phyloP scores from a whole-genome alignment of 2,113 vertebrate genomes.

The Sapayoa aenigma region DNA sequence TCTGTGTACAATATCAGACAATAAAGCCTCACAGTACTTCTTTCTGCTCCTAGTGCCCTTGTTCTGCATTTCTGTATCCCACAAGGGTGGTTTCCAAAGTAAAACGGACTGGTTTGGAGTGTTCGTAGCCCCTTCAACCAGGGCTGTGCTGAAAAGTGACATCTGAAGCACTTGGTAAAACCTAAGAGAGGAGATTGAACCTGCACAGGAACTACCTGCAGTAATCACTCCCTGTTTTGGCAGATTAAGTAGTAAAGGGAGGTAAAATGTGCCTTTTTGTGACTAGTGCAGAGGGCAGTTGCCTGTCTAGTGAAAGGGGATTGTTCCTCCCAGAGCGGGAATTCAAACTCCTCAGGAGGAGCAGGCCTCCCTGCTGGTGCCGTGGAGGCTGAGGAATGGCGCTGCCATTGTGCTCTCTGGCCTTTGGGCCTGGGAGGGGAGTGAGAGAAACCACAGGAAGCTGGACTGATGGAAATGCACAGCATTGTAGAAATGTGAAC shows the following conservation, averaged over 20 bases:
- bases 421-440: too few species aligned
- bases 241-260: neutral
- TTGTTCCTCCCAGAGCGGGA: neutral
- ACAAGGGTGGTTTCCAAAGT: neutral
- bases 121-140: neutral
- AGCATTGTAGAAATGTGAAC: neutral
- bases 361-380: neutral
- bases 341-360: fast-evolving
- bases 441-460: fast-evolving
- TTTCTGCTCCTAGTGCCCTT: neutral
- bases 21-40: neutral
- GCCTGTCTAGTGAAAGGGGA: fast-evolving
- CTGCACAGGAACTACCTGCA: neutral
- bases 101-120: fast-evolving
- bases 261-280: neutral
- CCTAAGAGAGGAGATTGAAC: neutral
- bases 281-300: fast-evolving
- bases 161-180: neutral
- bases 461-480: fast-evolving
- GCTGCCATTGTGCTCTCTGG: fast-evolving
- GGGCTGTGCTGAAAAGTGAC: neutral
- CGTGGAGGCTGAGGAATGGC: fast-evolving
- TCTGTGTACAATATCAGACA: neutral
- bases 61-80: neutral
- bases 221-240: neutral